Conservation (phyloP, 2,888 invertebrate species). For the Habrosyne pyritoides region DNA sequence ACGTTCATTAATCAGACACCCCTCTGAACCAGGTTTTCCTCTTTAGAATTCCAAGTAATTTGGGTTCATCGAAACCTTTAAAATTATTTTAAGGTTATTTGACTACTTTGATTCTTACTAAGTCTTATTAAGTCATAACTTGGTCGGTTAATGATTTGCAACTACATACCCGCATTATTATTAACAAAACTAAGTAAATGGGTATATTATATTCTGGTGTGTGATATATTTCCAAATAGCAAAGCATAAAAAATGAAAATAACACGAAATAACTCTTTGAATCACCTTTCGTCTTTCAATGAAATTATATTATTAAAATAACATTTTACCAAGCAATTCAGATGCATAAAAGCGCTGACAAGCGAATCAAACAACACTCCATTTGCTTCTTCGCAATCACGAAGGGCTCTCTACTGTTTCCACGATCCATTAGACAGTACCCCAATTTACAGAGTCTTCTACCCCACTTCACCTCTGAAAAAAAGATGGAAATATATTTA, state of each 20-base stretch:
- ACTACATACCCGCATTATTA: too few relatives aligned
- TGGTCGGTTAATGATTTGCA: too few relatives aligned
- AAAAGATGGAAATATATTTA: slow-evolving; percentile 48
- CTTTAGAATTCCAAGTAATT: neutral
- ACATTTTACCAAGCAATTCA: slow-evolving; percentile 29
- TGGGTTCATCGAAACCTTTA: neutral
- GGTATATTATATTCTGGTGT: too few relatives aligned
- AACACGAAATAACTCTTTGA: neutral
- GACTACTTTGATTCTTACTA: too few relatives aligned
- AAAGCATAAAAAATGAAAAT: neutral
- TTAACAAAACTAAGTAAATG: too few relatives aligned
- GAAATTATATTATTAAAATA: neutral
- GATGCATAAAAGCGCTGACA: slow-evolving; percentile 48
- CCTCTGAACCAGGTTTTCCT: neutral
- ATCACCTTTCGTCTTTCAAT: neutral
- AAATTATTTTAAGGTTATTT: neutral
- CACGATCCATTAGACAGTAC: slow-evolving; percentile 61
- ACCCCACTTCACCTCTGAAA: slow-evolving; percentile 37
- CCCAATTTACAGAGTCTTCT: slow-evolving; percentile 54
- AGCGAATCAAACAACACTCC: slow-evolving; percentile 49
- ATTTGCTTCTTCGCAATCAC: slow-evolving; percentile 36
- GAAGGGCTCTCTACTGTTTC: slow-evolving; percentile 41
- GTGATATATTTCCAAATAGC: neutral
- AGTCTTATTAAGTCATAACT: too few relatives aligned
- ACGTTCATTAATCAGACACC: slow-evolving; percentile 1